These are phyloP conservation scores for Characodon lateralis DNA, from an alignment of 2,797 vertebrate genomes.

Conservation along the genomic window DNA sequence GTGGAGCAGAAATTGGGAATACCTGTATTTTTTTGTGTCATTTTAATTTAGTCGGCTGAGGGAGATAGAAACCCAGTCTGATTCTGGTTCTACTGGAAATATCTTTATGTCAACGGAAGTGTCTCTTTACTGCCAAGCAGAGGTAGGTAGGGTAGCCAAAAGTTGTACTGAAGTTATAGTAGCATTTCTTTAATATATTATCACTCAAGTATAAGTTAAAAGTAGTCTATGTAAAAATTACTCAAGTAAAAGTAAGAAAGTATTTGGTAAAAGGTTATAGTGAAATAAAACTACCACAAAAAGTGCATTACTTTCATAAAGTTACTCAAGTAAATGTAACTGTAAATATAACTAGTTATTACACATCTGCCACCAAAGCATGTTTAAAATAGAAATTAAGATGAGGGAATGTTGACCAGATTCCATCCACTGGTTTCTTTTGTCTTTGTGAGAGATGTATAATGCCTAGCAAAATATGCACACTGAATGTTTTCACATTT, in stretches of 20 bases:
- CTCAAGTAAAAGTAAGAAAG: too few species aligned
- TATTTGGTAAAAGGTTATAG: too few species aligned
- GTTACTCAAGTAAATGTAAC: too few species aligned
- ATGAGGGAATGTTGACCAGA: not conserved
- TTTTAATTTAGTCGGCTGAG: not conserved
- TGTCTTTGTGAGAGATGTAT: not conserved
- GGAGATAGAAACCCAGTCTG: not conserved
- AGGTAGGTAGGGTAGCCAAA: too few species aligned
- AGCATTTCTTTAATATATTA: too few species aligned
- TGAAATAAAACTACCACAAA: too few species aligned
- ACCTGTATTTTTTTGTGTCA: conserved; percentile 4
- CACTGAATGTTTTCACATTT: not conserved
- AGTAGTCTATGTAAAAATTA: too few species aligned
- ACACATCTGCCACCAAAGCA: too few species aligned
- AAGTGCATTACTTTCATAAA: too few species aligned
- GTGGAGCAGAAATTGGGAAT: conserved; percentile 27
- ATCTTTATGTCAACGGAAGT: not conserved
- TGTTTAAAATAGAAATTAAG: not conserved
- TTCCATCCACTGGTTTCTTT: not conserved
- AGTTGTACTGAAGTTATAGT: too few species aligned
- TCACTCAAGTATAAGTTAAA: too few species aligned
- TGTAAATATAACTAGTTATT: too few species aligned
- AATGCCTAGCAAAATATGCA: not conserved
- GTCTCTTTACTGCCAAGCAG: not conserved
- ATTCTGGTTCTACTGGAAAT: not conserved